Percentiles rank a stretch among this genome's conserved stretches.
These are phyloP conservation scores for Drosophila nr. fundita DNA, from an alignment of 2,888 invertebrate genomes.

Conservation along the genomic window DNA sequence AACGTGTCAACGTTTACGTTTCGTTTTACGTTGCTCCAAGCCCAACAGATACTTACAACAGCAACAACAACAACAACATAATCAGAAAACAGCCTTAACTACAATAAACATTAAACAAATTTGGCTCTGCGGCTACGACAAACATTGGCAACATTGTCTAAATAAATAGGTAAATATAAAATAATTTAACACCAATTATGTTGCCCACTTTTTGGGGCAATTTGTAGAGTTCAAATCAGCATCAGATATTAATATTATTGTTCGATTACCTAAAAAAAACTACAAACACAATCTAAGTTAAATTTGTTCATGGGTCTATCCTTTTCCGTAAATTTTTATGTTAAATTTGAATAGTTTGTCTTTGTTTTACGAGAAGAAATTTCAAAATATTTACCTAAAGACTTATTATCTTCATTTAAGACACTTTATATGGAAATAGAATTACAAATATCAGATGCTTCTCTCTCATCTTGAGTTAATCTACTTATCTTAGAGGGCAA, in stretches of 20 bases:
- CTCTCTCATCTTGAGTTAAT: slow-evolving; percentile 6
- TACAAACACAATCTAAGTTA: neutral
- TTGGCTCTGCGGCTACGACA: slow-evolving; percentile 14
- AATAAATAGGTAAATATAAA: slow-evolving; percentile 57
- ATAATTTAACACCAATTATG: neutral
- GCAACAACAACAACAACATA: slow-evolving; percentile 19
- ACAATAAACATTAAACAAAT: slow-evolving; percentile 10
- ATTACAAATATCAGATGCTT: slow-evolving; percentile 8
- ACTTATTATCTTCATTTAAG: neutral
- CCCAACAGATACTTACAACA: slow-evolving; percentile 32
- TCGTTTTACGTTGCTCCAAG: slow-evolving; percentile 49
- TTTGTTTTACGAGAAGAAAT: neutral
- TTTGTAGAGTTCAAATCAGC: neutral
- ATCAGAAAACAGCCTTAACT: slow-evolving; percentile 21
- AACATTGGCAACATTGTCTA: slow-evolving; percentile 59
- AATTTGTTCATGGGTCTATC: neutral
- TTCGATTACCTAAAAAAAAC: neutral
- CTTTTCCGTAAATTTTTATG: neutral
- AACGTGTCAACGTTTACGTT: slow-evolving; percentile 31
- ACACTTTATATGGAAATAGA: neutral
- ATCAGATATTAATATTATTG: neutral
- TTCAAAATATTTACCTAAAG: neutral
- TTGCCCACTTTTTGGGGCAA: slow-evolving; percentile 38
- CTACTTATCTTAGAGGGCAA: slow-evolving; percentile 1
- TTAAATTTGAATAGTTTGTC: neutral